phyloP scores from a whole-genome alignment of 2,113 vertebrate genomes.

The Redunca redunca region DNA sequence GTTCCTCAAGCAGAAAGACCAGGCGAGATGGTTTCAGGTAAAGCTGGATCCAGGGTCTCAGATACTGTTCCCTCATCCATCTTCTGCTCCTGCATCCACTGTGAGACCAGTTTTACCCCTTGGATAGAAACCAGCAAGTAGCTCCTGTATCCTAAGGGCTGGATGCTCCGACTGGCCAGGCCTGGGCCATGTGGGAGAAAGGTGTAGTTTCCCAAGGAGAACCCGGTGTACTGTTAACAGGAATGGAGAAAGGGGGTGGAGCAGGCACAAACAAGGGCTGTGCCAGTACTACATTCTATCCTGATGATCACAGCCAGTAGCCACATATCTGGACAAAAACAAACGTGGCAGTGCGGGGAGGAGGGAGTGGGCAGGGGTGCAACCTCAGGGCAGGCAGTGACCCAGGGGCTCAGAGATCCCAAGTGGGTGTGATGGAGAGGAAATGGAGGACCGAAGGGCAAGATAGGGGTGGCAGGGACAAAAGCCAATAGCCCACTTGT shows the following conservation, averaged over 20 bases:
- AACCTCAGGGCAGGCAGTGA: not conserved
- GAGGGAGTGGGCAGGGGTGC: too few relatives aligned
- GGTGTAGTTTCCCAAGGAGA: not conserved
- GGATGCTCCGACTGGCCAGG: accelerated
- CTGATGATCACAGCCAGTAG: not conserved
- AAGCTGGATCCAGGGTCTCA: not conserved
- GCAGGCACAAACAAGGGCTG: not conserved
- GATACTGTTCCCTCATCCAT: accelerated
- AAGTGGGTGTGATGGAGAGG: accelerated
- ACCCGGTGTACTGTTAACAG: accelerated
- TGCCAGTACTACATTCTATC: accelerated
- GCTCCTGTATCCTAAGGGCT: too few relatives aligned
- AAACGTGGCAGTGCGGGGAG: accelerated
- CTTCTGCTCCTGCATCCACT: not conserved
- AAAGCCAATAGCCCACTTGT: not conserved
- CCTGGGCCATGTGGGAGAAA: not conserved
- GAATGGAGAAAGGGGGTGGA: accelerated
- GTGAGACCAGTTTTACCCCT: accelerated
- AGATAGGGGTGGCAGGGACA: not conserved
- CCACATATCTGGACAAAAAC: not conserved
- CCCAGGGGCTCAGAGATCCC: not conserved
- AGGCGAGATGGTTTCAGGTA: not conserved
- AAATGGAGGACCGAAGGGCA: not conserved
- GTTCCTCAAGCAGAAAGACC: not conserved
- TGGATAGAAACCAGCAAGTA: not conserved